These are phyloP conservation scores for Drosophila tristis DNA, from an alignment of 1,140 invertebrate genomes.

Conservation along the genomic window DNA sequence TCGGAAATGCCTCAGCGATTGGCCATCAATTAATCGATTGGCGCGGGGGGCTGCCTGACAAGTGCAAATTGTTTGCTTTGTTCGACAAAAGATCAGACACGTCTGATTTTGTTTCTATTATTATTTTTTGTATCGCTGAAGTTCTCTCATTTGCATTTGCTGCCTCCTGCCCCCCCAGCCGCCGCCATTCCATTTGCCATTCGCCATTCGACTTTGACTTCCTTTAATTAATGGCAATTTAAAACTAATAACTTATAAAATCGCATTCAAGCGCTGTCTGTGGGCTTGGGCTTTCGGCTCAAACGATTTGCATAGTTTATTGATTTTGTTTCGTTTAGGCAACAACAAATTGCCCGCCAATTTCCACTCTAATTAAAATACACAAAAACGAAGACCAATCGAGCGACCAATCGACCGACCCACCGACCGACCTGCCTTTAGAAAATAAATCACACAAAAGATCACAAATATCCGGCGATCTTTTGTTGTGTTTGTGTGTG, in stretches of 20 bases:
- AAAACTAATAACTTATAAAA: slow-evolving; percentile 81
- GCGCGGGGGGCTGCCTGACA: slow-evolving; percentile 45
- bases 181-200: too few relatives aligned
- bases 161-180: slow-evolving; percentile 2
- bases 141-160: slow-evolving; percentile 52
- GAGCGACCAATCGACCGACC: background rate
- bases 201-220: slow-evolving; percentile 31
- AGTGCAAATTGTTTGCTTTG: slow-evolving; percentile 79
- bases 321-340: slow-evolving; percentile 47
- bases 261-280: slow-evolving; percentile 55
- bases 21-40: slow-evolving; percentile 26
- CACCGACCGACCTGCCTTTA: slow-evolving; percentile 21
- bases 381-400: slow-evolving; percentile 44
- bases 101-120: slow-evolving; percentile 33
- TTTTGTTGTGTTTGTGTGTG: slow-evolving; percentile 46
- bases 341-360: slow-evolving; percentile 60
- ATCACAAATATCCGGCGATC: slow-evolving; percentile 74
- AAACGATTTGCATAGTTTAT: slow-evolving; percentile 74
- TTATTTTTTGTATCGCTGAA: too few relatives aligned
- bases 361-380: slow-evolving; percentile 80
- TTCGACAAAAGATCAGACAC: slow-evolving; percentile 80
- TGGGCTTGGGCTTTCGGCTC: slow-evolving; percentile 9
- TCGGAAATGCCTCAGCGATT: slow-evolving; percentile 42
- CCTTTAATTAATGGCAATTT: slow-evolving; percentile 79
- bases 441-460: slow-evolving; percentile 62